Conservation (phyloP, 2,888 invertebrate species). For the Sturmia bella region DNA sequence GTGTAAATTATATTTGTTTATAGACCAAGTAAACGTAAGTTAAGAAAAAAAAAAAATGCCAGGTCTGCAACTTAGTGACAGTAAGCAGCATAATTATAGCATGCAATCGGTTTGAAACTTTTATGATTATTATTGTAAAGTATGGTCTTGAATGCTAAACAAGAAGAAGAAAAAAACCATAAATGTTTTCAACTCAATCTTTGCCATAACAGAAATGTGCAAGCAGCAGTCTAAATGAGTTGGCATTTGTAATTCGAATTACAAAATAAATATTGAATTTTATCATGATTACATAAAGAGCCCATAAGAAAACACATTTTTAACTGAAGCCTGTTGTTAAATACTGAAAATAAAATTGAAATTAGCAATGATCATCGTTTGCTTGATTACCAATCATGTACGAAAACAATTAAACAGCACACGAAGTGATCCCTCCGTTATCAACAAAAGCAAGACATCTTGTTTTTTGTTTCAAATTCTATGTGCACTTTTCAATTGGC, state of each 20-base stretch:
- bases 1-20: slow-evolving; percentile 6
- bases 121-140: slow-evolving; percentile 71
- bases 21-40: slow-evolving; percentile 5
- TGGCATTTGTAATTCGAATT: slow-evolving; percentile 19
- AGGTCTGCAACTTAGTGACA: slow-evolving; percentile 57
- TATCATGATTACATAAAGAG: slow-evolving; percentile 7
- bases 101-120: slow-evolving; percentile 56
- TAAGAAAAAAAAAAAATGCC: slow-evolving; percentile 47
- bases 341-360: slow-evolving; percentile 11
- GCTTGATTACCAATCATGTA: background rate
- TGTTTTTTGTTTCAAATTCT: no score
- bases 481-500: no score
- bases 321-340: slow-evolving; percentile 25
- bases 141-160: slow-evolving; percentile 51
- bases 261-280: slow-evolving; percentile 33
- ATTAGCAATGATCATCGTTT: background rate
- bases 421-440: no score
- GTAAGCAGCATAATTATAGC: slow-evolving; percentile 60
- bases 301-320: slow-evolving; percentile 10
- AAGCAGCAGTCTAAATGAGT: slow-evolving; percentile 17
- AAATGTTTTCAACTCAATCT: slow-evolving; percentile 28
- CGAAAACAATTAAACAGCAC: no score
- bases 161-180: background rate
- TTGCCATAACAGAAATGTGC: slow-evolving; percentile 4
- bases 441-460: no score